Base-by-base conservation (phyloP, 2,797 vertebrate species). In the Triplophysa bombifrons region DNA sequence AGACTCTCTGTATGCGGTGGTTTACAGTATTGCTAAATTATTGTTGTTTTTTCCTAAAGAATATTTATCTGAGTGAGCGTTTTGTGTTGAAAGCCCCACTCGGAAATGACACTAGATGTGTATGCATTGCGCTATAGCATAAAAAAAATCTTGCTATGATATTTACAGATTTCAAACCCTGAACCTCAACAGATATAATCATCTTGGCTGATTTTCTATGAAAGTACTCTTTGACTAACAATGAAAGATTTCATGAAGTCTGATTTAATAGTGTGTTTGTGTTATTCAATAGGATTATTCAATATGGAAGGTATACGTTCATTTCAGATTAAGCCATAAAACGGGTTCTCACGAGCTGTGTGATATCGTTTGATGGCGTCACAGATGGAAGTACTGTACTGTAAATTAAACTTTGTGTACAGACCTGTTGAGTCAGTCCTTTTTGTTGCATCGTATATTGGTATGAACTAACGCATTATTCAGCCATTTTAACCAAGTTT, bases 91-190 rank as follows among this genome's bases (percentile, higher is more conserved):
- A 72, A 70, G 44, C 17, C 30, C 65, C 50, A 44, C 67, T 48
- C 83, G 58, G 82, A 76, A 73, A 80, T 80, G 82, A 74, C 84
- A 74, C 46, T 48, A 48, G 46, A 48, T 48, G 46, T 84, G 75
- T 85, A 77, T 83, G 82, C 80, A 81, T 85, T 84, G 76, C 75
- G 82, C 85, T 85, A 86, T 64, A 80, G 44, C 51, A 82, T 64
- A 50, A 55, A 77, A 82, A 75, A 71, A 69, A 76, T 34, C 65
- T 77, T 13, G 60, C 48, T 25, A 56, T 17, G 53, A 66, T 80
- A 82, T 73, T 83, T 80, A 74, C 67, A 51, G 34, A 46, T 76
- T 60, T 76, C 56, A 51, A 68, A 68, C 60, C 72, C 17, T 20
- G 41, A 70, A 58, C 17, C 48, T 22, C 56, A 58, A 67, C 63